These are phyloP conservation scores for Perccottus glenii DNA, from an alignment of 2,113 vertebrate species.

Conservation along the genomic window DNA sequence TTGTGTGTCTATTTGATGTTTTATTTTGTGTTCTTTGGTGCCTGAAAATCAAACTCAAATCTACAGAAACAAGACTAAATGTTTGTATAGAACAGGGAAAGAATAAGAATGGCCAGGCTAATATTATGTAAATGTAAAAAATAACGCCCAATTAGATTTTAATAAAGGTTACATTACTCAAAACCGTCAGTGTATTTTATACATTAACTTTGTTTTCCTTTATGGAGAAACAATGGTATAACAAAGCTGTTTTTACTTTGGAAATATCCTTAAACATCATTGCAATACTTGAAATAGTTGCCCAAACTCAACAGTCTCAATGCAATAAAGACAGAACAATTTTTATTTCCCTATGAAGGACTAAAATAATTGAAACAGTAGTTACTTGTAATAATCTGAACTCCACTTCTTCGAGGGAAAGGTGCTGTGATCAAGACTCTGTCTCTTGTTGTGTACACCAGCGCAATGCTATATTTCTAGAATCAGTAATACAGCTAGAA, in stretches of 20 bases:
- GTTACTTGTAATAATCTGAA: constrained; percentile 67
- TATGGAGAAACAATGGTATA: background rate
- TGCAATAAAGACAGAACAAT: constrained; percentile 43
- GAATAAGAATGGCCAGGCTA: too few species aligned
- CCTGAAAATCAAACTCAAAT: too few species aligned
- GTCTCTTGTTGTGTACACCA: constrained; percentile 58
- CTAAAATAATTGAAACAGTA: constrained; percentile 67
- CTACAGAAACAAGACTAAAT: too few species aligned
- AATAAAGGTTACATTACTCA: too few species aligned
- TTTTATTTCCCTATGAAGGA: constrained; percentile 54
- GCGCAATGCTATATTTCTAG: constrained; percentile 44
- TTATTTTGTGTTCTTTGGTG: too few species aligned
- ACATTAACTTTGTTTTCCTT: constrained; percentile 2
- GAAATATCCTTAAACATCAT: constrained; percentile 23
- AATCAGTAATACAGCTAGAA: constrained; percentile 60
- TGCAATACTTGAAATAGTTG: constrained; percentile 26
- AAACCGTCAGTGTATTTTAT: too few species aligned
- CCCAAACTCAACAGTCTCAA: constrained; percentile 29
- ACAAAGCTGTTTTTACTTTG: constrained; percentile 27
- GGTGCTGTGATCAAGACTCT: constrained; percentile 56
- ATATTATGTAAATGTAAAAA: too few species aligned
- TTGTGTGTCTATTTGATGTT: too few species aligned
- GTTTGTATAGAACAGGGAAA: too few species aligned
- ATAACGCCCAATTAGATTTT: too few species aligned
- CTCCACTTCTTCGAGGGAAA: constrained; percentile 47